A percentile compares a stretch with the other conserved stretches of the same genome.
phyloP scores from a whole-genome alignment of 2,888 invertebrate species.

The Lycaena phlaeas region DNA sequence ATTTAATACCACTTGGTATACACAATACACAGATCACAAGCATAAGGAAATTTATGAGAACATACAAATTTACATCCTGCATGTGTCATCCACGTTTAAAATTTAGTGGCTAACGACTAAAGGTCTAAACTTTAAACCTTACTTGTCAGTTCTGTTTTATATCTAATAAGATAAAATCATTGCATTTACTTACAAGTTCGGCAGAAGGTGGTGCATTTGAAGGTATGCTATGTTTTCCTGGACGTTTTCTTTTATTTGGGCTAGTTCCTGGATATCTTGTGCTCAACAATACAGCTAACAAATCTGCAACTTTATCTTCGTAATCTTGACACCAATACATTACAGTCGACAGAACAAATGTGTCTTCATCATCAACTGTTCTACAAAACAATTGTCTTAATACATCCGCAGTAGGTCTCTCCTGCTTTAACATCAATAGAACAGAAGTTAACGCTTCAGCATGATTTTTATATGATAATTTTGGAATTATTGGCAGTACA shows the following conservation, averaged over 20 bases:
- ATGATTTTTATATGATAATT: slow-evolving; percentile 86
- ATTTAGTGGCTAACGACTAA: no score
- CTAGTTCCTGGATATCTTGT: slow-evolving; percentile 89
- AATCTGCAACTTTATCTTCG: slow-evolving; percentile 89
- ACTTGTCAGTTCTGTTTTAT: no score
- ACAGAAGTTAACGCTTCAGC: slow-evolving; percentile 94
- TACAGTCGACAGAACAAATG: slow-evolving; percentile 91
- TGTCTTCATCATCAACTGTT: slow-evolving; percentile 82
- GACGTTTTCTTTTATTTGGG: slow-evolving; percentile 92
- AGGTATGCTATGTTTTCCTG: slow-evolving; percentile 80
- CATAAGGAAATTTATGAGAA: no score
- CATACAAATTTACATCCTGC: no score
- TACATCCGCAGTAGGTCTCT: slow-evolving; percentile 89
- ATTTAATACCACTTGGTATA: neutral
- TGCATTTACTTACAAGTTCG: slow-evolving; percentile 80
- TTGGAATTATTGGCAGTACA: slow-evolving; percentile 82
- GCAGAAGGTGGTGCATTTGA: slow-evolving; percentile 82
- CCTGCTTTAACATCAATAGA: slow-evolving; percentile 91
- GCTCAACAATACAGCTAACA: slow-evolving; percentile 83
- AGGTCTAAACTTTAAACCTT: no score
- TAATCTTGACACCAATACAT: slow-evolving; percentile 96
- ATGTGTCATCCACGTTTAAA: no score
- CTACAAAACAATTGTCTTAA: slow-evolving; percentile 87
- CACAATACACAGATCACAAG: no score
- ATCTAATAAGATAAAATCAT: no score